A percentile compares a stretch with the other conserved stretches of the same genome.
These are phyloP conservation scores for Leptinotarsa tumamoca DNA, from an alignment of 2,888 invertebrate species.

Conservation along the genomic window DNA sequence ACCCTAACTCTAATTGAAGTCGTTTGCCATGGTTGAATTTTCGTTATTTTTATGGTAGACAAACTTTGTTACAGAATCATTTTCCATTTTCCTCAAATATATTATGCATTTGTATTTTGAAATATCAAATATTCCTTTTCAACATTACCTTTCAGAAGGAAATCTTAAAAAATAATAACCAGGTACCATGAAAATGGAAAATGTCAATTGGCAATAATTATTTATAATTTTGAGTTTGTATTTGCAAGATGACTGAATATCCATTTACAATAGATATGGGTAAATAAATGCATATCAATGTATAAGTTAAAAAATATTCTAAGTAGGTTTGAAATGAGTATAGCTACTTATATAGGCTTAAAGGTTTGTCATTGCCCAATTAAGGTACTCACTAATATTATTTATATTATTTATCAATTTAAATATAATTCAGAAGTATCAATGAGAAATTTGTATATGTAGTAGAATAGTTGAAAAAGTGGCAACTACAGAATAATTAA, in stretches of 20 bases:
- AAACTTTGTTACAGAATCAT: no score
- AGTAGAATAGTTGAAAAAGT: neutral
- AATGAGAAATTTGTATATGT: neutral
- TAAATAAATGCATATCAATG: slow-evolving; percentile 13
- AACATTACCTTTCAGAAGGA: neutral
- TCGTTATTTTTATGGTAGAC: neutral
- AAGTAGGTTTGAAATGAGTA: no score
- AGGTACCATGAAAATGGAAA: neutral
- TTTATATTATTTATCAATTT: slow-evolving; percentile 2
- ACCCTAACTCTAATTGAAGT: neutral
- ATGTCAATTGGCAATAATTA: neutral
- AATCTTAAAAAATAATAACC: neutral
- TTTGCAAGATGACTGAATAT: slow-evolving; percentile 7
- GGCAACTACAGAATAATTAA: neutral
- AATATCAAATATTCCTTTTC: neutral
- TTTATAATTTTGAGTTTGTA: slow-evolving; percentile 2
- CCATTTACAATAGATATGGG: neutral
- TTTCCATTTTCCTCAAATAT: no score
- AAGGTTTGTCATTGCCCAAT: neutral
- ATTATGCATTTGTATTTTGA: no score
- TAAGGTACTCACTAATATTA: neutral
- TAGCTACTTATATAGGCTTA: neutral
- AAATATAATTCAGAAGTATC: neutral
- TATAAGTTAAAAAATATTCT: neutral
- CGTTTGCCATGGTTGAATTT: neutral